Conservation (phyloP, 2,113 vertebrate genomes). For the Bos indicus region DNA sequence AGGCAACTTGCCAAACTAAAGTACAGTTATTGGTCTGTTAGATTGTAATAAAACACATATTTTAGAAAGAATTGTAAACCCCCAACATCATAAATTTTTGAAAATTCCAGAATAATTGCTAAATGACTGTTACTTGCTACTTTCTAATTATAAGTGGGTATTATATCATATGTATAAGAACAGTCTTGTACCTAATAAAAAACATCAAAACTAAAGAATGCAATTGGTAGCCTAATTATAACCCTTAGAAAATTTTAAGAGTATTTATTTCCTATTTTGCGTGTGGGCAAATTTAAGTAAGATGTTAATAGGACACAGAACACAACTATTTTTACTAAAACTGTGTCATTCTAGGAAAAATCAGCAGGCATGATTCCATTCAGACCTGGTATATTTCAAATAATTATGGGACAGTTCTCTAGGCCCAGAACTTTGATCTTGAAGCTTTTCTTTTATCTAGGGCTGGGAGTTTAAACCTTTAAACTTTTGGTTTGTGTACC, state of each 20-base stretch:
- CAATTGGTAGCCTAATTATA: neutral
- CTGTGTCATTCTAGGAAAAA: neutral
- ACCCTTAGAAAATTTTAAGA: neutral
- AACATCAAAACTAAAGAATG: neutral
- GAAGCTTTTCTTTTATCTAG: neutral
- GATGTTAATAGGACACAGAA: neutral
- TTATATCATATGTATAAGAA: neutral
- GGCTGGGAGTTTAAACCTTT: neutral
- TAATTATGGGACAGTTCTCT: neutral
- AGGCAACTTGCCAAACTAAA: constrained; percentile 57
- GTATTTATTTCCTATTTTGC: neutral
- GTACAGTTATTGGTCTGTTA: constrained; percentile 66
- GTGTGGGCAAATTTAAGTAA: neutral
- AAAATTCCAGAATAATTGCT: constrained; percentile 5
- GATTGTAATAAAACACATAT: constrained; percentile 50
- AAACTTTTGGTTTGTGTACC: neutral
- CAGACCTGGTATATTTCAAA: neutral
- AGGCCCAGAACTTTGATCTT: neutral
- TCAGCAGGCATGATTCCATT: neutral
- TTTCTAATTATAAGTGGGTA: neutral
- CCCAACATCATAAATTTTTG: constrained; percentile 37
- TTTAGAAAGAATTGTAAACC: constrained; percentile 37
- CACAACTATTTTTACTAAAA: neutral
- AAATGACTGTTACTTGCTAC: neutral
- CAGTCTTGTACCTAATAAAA: neutral